Conservation (phyloP, 2,113 vertebrate genomes). For the Gasterosteus aculeatus region DNA sequence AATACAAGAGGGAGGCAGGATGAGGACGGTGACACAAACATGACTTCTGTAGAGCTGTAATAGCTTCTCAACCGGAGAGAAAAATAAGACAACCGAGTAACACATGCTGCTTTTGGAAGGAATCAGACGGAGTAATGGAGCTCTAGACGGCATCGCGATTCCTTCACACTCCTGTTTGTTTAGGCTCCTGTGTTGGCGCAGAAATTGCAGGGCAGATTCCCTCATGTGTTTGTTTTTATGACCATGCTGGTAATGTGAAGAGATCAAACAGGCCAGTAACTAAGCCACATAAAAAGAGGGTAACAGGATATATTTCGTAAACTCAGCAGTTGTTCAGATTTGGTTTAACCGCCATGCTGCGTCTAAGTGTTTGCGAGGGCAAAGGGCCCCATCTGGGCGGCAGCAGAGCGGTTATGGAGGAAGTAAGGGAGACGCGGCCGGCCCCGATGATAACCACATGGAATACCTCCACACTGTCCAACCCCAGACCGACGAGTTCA, state of each 20-base stretch:
- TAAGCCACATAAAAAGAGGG: slow-evolving; percentile 58
- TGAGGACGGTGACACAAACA: slow-evolving; percentile 48
- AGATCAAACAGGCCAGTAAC: slow-evolving; percentile 66
- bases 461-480: slow-evolving; percentile 25
- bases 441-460: slow-evolving; percentile 43
- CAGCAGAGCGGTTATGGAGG: slow-evolving; percentile 61
- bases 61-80: slow-evolving; percentile 41
- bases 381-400: slow-evolving; percentile 59
- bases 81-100: slow-evolving; percentile 38
- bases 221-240: slow-evolving; percentile 38
- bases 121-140: slow-evolving; percentile 57
- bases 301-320: slow-evolving; percentile 57
- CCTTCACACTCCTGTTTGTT: slow-evolving; percentile 24
- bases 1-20: slow-evolving; percentile 48
- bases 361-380: slow-evolving; percentile 56
- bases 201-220: slow-evolving; percentile 32
- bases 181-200: slow-evolving; percentile 29
- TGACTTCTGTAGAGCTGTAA: slow-evolving; percentile 49
- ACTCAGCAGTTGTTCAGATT: slow-evolving; percentile 52
- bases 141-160: slow-evolving; percentile 41
- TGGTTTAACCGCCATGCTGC: slow-evolving; percentile 46
- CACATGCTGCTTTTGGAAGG: slow-evolving; percentile 12
- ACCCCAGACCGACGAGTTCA: slow-evolving; percentile 33
- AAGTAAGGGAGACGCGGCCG: slow-evolving; percentile 60
- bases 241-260: slow-evolving; percentile 39